Conservation (phyloP, 2,888 invertebrate species). For the Bursaphelenchus okinawaensis region DNA sequence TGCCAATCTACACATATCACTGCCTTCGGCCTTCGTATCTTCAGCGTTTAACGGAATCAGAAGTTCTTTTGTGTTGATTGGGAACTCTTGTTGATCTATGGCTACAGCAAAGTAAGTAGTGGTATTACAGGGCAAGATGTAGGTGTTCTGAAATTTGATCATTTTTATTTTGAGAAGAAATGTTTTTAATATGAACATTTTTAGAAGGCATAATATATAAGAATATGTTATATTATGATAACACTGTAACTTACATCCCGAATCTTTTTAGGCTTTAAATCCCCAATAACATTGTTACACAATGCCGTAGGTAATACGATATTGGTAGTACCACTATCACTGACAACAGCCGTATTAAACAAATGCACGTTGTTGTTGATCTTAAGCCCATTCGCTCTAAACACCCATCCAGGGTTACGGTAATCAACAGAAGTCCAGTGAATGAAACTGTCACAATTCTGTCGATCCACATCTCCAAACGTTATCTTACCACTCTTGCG, state of each 20-base stretch:
- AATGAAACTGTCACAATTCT: neutral
- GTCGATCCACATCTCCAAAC: neutral
- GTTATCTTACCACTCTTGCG: neutral
- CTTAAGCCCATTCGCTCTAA: neutral
- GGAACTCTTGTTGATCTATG: neutral
- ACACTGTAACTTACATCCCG: neutral
- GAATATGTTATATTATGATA: no score
- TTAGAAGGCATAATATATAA: no score
- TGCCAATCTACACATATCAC: neutral
- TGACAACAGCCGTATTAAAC: neutral
- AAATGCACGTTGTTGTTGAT: neutral
- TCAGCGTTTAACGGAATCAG: neutral
- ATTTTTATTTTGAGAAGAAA: no score
- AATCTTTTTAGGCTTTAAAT: neutral
- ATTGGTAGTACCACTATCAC: neutral
- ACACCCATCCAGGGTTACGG: neutral
- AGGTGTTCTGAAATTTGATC: neutral
- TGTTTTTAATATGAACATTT: no score
- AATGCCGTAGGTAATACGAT: neutral
- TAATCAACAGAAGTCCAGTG: neutral
- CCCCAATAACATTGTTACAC: neutral
- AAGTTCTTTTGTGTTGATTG: neutral
- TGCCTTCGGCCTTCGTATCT: neutral
- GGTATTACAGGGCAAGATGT: neutral
- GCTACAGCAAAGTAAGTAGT: neutral